Base-by-base conservation (phyloP, 2,113 vertebrate genomes). In the Pygoscelis antarcticus region DNA sequence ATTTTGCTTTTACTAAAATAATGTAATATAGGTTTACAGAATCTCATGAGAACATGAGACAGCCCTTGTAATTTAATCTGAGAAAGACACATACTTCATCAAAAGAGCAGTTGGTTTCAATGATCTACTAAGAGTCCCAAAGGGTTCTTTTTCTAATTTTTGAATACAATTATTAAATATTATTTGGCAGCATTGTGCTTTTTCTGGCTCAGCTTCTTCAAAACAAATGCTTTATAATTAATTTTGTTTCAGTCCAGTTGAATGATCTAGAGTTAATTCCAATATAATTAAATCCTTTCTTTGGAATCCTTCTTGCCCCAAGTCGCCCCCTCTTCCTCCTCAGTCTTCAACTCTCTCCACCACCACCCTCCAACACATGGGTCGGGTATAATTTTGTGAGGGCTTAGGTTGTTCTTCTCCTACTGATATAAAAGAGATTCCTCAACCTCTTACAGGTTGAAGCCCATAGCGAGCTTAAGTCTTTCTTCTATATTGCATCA, bases 121-220 rank as follows among this genome's bases (percentile, higher is more conserved):
- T 96, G 94, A 96, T 94, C 71, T 90, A n/a, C 76, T 49, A 87
- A 77, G 77, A 74, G 68, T 96, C 96, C 93, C 95, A 92, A 79
- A 66, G 81, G 95, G 16, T 91, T 77, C 44, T 85, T 95, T 97
- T 93, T 81, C 74, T 92, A 85, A 93, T 90, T 96, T 93, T 92
- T 96, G 64, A 96, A 96, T 96, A 87, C 55, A 87, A 93, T 94
- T 93, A 96, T 96, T 97, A 97, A 97, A 96, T 93, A 97, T 94
- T 95, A 93, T 97, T 97, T 98, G 97, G 96, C 96, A 97, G 95
- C 46, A 95, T 83, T 90, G 42, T 97, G 95, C 90, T 97, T 97
- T 97, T 96, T 94, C 96, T 98, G 96, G 97, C 97, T 97, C 90
- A 58, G 61, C 26, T 93, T 92, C 91, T 94, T 96, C 89, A 94